Percentiles rank a stretch among this genome's conserved stretches.
phyloP scores from a whole-genome alignment of 2,113 vertebrate genomes.

The Hypanus sabinus region DNA sequence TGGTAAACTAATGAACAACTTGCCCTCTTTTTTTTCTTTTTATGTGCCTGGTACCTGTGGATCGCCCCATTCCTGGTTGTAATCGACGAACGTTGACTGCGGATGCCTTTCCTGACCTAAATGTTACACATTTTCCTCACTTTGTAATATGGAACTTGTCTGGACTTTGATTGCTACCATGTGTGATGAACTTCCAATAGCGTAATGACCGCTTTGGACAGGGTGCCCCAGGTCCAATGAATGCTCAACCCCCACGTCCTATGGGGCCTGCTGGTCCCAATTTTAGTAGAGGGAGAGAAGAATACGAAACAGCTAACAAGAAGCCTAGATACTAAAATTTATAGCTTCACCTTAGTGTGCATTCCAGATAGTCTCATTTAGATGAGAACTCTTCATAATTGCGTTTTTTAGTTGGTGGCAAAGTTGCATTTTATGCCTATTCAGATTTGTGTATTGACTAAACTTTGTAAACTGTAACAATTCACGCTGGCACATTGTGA shows the following conservation, averaged over 20 bases:
- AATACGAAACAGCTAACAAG: constrained; percentile 95
- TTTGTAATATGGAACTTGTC: constrained; percentile 55
- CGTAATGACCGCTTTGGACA: constrained; percentile 94
- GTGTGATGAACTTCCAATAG: constrained; percentile 76
- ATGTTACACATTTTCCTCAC: constrained; percentile 35
- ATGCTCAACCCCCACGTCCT: constrained; percentile 56
- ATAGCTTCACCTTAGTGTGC: background rate
- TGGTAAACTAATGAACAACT: constrained; percentile 74
- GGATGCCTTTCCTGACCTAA: constrained; percentile 53
- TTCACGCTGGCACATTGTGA: constrained; percentile 37
- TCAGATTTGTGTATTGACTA: constrained; percentile 36
- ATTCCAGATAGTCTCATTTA: constrained; percentile 37
- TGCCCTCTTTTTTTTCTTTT: constrained; percentile 98
- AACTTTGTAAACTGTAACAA: constrained; percentile 34
- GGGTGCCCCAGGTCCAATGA: constrained; percentile 79
- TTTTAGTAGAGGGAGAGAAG: constrained; percentile 95
- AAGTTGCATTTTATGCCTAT: constrained; percentile 38
- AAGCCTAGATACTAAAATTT: constrained; percentile 89
- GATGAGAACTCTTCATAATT: constrained; percentile 26
- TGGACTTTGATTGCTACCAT: constrained; percentile 69
- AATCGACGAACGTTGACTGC: constrained; percentile 93
- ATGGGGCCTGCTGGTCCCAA: constrained; percentile 80
- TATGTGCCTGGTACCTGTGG: constrained; percentile 99
- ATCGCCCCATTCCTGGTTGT: constrained; percentile 97
- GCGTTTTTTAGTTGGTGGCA: constrained; percentile 36